Evolutionary conservation across 2,797 vertebrate species (phyloP).

Genomic region (Urosaurus nigricauda): DNA sequence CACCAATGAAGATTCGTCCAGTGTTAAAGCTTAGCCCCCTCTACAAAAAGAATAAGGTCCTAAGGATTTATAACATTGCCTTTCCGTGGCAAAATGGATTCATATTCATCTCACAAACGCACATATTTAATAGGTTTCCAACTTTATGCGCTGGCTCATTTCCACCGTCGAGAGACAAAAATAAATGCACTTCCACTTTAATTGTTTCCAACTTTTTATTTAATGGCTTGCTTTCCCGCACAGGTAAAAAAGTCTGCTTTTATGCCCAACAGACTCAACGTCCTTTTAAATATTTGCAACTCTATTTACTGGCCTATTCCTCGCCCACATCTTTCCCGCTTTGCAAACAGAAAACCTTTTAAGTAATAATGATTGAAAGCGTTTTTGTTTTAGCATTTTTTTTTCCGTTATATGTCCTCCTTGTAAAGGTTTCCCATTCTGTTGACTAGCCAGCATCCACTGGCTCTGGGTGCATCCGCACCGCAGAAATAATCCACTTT

Average conservation of each 20-base stretch:
- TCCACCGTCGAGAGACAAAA: not conserved
- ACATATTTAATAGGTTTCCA: not conserved
- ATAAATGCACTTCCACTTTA: not conserved
- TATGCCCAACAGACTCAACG: too few relatives aligned
- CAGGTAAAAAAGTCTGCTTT: not conserved
- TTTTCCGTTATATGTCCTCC: not conserved
- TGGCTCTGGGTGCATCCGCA: not conserved
- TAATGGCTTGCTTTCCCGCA: not conserved
- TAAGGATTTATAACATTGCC: not conserved
- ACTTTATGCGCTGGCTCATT: not conserved
- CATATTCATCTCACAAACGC: too few relatives aligned
- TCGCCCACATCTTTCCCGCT: not conserved
- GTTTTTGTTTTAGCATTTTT: not conserved
- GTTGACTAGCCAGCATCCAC: not conserved
- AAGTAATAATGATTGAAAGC: not conserved
- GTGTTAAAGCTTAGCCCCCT: not conserved
- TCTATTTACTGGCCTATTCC: not conserved
- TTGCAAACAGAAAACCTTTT: not conserved
- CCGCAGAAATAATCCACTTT: too few relatives aligned
- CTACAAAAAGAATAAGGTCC: not conserved
- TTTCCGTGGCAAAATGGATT: not conserved
- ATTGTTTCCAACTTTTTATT: slow-evolving; percentile 14
- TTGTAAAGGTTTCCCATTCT: not conserved
- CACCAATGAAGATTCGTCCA: not conserved
- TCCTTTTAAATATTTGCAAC: not conserved